A percentile compares a stretch with the other conserved stretches of the same genome.
Evolutionary conservation across 1,140 invertebrate species (phyloP).

Genomic region (Caenorhabditis remanei): DNA sequence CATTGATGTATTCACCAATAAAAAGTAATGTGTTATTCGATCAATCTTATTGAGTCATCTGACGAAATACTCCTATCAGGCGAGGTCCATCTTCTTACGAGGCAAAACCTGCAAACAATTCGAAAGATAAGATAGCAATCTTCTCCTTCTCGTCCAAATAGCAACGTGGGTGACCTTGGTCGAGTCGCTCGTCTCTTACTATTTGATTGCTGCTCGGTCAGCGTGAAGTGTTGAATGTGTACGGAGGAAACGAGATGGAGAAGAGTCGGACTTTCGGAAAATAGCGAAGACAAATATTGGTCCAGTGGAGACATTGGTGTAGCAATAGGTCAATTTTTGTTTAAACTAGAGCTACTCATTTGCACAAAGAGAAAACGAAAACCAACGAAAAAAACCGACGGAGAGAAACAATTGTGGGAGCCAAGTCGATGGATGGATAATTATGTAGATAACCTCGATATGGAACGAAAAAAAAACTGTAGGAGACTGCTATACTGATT

Average conservation of each 20-base stretch:
- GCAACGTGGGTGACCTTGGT: conserved; percentile 13
- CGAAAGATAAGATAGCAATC: conserved; percentile 46
- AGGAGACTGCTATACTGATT: neutral
- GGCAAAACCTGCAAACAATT: conserved; percentile 19
- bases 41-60: neutral
- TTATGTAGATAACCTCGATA: neutral
- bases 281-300: conserved; percentile 35
- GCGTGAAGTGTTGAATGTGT: conserved; percentile 20
- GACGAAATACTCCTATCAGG: conserved; percentile 11
- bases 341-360: conserved; percentile 40
- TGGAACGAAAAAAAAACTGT: neutral
- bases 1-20: conserved; percentile 6
- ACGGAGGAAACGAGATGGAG: neutral
- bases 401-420: neutral
- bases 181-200: neutral
- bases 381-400: neutral
- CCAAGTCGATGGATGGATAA: too few species aligned
- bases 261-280: conserved; percentile 6
- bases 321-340: conserved; percentile 44
- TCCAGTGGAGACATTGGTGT: neutral
- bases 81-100: neutral
- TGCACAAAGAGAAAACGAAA: neutral
- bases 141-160: neutral
- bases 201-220: conserved; percentile 49
- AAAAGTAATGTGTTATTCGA: conserved; percentile 38